Percentiles rank a stretch among this genome's conserved stretches.
Conservation (phyloP, 1,140 invertebrate genomes). For the Fopius arisanus region DNA sequence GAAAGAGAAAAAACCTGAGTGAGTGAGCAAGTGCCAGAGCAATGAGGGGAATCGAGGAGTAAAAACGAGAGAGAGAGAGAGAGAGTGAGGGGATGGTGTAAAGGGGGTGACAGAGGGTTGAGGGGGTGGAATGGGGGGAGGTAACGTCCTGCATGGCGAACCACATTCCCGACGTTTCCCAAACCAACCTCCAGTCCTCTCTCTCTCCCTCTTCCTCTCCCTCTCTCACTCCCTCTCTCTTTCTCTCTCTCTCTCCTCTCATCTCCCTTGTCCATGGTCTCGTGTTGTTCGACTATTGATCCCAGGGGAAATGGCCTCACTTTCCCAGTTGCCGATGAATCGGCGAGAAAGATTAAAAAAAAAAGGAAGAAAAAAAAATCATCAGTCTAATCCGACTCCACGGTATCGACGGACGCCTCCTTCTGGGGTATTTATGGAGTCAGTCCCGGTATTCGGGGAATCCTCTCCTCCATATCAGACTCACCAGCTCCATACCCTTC, state of each 20-base stretch:
- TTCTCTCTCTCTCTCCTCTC: neutral
- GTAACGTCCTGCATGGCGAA: slow-evolving; percentile 31
- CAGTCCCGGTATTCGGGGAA: neutral
- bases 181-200: slow-evolving; percentile 34
- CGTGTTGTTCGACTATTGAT: slow-evolving; percentile 40
- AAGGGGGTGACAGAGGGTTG: too few relatives aligned
- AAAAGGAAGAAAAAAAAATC: slow-evolving; percentile 13
- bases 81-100: too few relatives aligned
- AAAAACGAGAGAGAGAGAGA: neutral
- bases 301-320: slow-evolving; percentile 28
- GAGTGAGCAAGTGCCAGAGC: neutral
- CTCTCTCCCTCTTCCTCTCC: too few relatives aligned
- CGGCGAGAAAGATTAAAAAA: too few relatives aligned
- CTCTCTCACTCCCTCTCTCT: too few relatives aligned
- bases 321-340: neutral
- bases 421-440: neutral
- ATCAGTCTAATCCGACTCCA: neutral
- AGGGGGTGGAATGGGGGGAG: neutral
- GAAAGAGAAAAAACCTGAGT: neutral
- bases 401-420: neutral
- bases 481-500: too few relatives aligned
- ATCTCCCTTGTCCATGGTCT: neutral
- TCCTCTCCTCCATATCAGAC: too few relatives aligned
- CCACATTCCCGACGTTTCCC: slow-evolving; percentile 41
- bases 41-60: neutral